Evolutionary conservation across 2,797 vertebrate genomes (phyloP).

Genomic region (Sebastes baramenuke): DNA sequence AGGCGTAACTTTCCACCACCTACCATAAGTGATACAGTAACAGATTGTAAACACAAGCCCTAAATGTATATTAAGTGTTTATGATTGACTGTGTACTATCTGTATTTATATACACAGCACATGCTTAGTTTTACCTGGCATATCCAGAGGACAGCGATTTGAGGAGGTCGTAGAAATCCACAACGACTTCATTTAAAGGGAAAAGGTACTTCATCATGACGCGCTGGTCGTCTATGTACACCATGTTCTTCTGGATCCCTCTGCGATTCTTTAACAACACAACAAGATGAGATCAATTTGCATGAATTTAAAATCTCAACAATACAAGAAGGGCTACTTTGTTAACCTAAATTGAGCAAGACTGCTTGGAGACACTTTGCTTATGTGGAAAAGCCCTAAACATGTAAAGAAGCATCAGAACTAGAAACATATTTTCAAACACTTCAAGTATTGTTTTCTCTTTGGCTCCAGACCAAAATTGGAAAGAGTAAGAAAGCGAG

Average conservation of each 20-base stretch:
- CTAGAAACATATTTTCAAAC: background rate
- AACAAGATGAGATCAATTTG: background rate
- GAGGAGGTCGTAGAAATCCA: constrained; percentile 96
- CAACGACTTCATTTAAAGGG: constrained; percentile 95
- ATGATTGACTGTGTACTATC: background rate
- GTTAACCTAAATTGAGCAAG: rapidly evolving
- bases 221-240: constrained; percentile 93
- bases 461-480: background rate
- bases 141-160: constrained; percentile 97
- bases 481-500: background rate
- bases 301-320: background rate
- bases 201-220: constrained; percentile 96
- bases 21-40: background rate
- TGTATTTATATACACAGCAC: background rate
- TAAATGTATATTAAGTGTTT: background rate
- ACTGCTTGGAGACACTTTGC: background rate
- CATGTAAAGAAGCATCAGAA: background rate
- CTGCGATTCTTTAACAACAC: constrained; percentile 84
- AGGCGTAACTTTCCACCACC: background rate
- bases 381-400: background rate
- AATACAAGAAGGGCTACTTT: background rate
- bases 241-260: constrained; percentile 91
- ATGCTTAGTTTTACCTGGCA: constrained; percentile 86
- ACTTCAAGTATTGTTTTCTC: background rate
- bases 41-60: background rate